A percentile compares a stretch with the other conserved stretches of the same genome.
Evolutionary conservation across 2,888 invertebrate genomes (phyloP).

Genomic region (Rhagonycha lutea): DNA sequence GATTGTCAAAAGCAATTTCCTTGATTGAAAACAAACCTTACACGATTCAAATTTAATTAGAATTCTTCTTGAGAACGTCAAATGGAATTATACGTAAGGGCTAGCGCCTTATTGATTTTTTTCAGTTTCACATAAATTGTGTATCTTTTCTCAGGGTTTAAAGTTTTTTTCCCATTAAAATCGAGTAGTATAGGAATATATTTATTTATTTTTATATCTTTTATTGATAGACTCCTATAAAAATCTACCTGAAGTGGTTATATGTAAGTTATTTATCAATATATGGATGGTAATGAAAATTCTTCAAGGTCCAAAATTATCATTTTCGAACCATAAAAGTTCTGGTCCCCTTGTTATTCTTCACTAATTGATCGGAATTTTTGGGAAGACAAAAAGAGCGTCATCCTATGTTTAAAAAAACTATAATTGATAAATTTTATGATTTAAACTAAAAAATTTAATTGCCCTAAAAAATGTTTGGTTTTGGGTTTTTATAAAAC

Average conservation of each 20-base stretch:
- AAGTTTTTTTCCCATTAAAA: background rate
- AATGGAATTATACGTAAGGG: slow-evolving; percentile 41
- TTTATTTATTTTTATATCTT: slow-evolving; percentile 28
- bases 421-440: background rate
- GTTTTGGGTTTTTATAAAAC: background rate
- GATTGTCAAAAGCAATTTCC: slow-evolving; percentile 27
- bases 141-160: background rate
- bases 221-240: slow-evolving; percentile 43
- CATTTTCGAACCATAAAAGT: slow-evolving; percentile 42
- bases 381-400: slow-evolving; percentile 33
- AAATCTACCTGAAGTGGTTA: slow-evolving; percentile 45
- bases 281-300: slow-evolving; percentile 42
- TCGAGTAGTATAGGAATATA: background rate
- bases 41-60: slow-evolving; percentile 39
- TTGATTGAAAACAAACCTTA: slow-evolving; percentile 39
- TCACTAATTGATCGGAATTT: slow-evolving; percentile 46
- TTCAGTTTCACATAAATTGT: background rate
- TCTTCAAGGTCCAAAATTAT: slow-evolving; percentile 45
- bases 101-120: background rate
- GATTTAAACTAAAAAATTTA: background rate
- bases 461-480: background rate
- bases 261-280: slow-evolving; percentile 47
- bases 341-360: slow-evolving; percentile 24
- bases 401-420: background rate
- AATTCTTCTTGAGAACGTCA: slow-evolving; percentile 37